A percentile compares a stretch with the other conserved stretches of the same genome.
These are phyloP conservation scores for Campoletis sonorensis DNA, from an alignment of 1,140 invertebrate genomes.

Conservation along the genomic window DNA sequence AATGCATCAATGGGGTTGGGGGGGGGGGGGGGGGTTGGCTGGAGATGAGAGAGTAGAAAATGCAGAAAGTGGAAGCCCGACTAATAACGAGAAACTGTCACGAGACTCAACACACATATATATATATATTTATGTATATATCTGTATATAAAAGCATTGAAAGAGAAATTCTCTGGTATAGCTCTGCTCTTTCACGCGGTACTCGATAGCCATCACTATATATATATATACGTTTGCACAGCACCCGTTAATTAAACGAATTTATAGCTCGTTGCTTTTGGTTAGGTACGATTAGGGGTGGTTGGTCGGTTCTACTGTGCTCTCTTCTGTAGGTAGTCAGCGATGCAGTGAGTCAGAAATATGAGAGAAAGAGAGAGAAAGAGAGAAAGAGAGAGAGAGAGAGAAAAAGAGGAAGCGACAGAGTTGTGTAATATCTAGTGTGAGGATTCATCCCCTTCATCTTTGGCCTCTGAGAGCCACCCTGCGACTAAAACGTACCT, in stretches of 20 bases:
- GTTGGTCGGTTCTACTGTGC: conserved; percentile 18
- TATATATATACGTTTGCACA: conserved; percentile 9
- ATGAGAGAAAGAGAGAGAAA: not conserved
- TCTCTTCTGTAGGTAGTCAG: conserved; percentile 28
- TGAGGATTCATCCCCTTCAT: not conserved
- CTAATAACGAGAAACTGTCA: conserved; percentile 42
- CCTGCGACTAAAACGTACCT: not conserved
- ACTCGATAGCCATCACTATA: conserved; percentile 26
- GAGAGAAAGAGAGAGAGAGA: not conserved
- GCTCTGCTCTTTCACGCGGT: conserved; percentile 14
- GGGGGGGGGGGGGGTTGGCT: not conserved
- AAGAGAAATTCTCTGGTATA: conserved; percentile 9
- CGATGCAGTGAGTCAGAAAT: not conserved
- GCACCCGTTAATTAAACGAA: conserved; percentile 41
- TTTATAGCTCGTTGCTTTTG: conserved; percentile 45
- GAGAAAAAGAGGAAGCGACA: not conserved
- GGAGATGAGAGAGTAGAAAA: conserved; percentile 30
- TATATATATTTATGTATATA: not conserved
- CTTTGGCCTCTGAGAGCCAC: not conserved
- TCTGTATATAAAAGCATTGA: not conserved
- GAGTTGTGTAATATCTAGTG: not conserved
- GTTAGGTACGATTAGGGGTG: conserved; percentile 39
- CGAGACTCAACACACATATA: not conserved
- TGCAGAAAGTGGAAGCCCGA: conserved; percentile 16
- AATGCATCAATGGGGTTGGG: too few species aligned